A percentile compares a stretch with the other conserved stretches of the same genome.
These are phyloP conservation scores for Druceiella hillmani DNA, from an alignment of 2,888 invertebrate genomes.

Conservation along the genomic window DNA sequence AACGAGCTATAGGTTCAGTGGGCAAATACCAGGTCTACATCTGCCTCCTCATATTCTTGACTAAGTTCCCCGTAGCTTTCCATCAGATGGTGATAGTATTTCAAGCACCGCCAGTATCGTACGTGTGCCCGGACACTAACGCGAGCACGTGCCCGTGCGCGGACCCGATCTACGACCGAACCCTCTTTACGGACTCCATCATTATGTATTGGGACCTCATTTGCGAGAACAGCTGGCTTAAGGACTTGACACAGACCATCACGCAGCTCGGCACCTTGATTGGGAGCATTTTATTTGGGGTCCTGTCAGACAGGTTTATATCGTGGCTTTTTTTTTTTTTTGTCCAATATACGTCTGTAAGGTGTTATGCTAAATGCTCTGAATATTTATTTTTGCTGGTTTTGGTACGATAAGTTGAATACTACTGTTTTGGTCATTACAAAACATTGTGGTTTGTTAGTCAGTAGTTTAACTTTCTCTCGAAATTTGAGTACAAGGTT, in stretches of 20 bases:
- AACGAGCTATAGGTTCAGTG: slow-evolving; percentile 43
- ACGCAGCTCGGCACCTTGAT: slow-evolving; percentile 71
- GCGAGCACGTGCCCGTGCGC: slow-evolving; percentile 51
- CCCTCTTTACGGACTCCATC: slow-evolving; percentile 63
- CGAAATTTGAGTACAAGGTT: too few relatives aligned
- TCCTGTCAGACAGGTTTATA: slow-evolving; percentile 73
- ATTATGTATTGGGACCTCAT: slow-evolving; percentile 72
- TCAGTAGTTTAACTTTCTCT: too few relatives aligned
- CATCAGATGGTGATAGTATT: slow-evolving; percentile 51
- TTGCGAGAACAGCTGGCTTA: slow-evolving; percentile 58
- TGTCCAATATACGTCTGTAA: too few relatives aligned
- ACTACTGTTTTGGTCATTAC: too few relatives aligned
- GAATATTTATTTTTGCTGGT: too few relatives aligned
- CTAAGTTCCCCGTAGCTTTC: slow-evolving; percentile 46
- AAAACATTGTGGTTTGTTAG: too few relatives aligned
- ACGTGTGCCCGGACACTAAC: slow-evolving; percentile 29
- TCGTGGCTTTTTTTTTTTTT: too few relatives aligned
- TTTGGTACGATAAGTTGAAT: too few relatives aligned
- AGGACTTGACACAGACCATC: slow-evolving; percentile 65
- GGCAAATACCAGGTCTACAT: slow-evolving; percentile 48
- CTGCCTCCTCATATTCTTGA: slow-evolving; percentile 37
- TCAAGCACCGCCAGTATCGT: slow-evolving; percentile 40
- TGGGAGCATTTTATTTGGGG: slow-evolving; percentile 70
- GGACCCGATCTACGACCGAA: slow-evolving; percentile 55
- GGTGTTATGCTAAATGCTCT: too few relatives aligned